Evolutionary conservation across 2,113 vertebrate species (phyloP).

Genomic region (Girardinichthys multiradiatus): DNA sequence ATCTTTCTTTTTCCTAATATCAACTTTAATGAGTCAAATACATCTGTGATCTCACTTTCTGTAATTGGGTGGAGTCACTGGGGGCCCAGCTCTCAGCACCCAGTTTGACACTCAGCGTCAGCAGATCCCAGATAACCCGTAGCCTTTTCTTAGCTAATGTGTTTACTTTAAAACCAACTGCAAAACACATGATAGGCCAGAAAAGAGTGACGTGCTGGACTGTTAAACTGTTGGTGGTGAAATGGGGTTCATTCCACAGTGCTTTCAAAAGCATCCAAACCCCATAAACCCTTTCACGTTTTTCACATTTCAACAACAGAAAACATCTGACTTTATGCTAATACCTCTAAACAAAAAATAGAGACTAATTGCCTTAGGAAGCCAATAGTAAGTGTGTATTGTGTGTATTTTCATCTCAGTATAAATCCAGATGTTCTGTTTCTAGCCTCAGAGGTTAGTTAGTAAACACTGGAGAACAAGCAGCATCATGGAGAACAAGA

Average conservation of each 20-base stretch:
- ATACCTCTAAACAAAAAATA: no score
- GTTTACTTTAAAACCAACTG: slow-evolving; percentile 37
- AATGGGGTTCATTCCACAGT: not conserved
- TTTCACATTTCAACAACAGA: no score
- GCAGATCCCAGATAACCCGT: slow-evolving; percentile 58
- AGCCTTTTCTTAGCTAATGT: slow-evolving; percentile 59
- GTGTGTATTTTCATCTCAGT: not conserved
- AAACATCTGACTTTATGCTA: no score
- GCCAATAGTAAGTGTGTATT: no score
- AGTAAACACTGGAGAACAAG: no score
- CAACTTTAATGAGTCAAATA: slow-evolving; percentile 28
- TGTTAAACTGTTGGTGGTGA: not conserved
- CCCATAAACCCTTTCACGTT: not conserved
- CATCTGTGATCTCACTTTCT: slow-evolving; percentile 54
- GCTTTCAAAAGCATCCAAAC: not conserved
- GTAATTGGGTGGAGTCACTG: slow-evolving; percentile 28
- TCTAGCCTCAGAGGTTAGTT: not conserved
- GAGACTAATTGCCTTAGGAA: not conserved
- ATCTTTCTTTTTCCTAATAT: slow-evolving; percentile 26
- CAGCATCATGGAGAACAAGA: no score
- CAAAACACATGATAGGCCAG: slow-evolving; percentile 38
- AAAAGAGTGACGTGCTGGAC: slow-evolving; percentile 36
- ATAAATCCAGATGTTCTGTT: not conserved
- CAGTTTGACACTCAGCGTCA: slow-evolving; percentile 64
- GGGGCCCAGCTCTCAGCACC: slow-evolving; percentile 60